Evolutionary conservation across 35 echinoderm and acorn worm genomes (phyloP).

Genomic region (Heliocidaris erythrogramma): DNA sequence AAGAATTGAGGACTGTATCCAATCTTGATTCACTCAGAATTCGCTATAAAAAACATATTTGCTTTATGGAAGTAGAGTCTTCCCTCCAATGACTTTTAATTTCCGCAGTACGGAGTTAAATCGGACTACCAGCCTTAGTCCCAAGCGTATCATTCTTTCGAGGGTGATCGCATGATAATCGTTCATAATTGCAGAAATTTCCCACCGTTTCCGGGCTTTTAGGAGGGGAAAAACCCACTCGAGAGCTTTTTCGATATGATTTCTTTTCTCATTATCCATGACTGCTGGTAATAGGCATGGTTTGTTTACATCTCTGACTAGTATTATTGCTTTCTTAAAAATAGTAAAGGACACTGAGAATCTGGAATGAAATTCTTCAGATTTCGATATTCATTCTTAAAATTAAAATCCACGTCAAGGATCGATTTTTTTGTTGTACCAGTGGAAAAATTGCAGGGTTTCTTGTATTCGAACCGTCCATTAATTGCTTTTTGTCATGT

Average conservation of each 20-base stretch:
- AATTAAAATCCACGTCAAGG: background rate
- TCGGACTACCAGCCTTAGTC: background rate
- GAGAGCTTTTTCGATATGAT: background rate
- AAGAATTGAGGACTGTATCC: background rate
- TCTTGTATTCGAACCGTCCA: too few relatives aligned
- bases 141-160: background rate
- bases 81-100: slow-evolving; percentile 22
- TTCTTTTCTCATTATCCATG: slow-evolving; percentile 11
- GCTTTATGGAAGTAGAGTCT: slow-evolving; percentile 11
- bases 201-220: background rate
- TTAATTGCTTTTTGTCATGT: too few relatives aligned
- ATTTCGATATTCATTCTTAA: background rate
- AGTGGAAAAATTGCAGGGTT: too few relatives aligned
- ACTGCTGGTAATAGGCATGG: background rate
- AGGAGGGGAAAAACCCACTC: background rate
- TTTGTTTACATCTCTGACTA: background rate
- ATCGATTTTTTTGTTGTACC: background rate
- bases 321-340: background rate
- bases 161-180: background rate
- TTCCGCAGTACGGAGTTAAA: slow-evolving; percentile 21
- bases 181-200: slow-evolving; percentile 5
- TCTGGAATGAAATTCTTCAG: background rate
- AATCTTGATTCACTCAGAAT: background rate
- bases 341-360: background rate
- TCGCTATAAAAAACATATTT: slow-evolving; percentile 15